Percentiles rank a stretch among this genome's conserved stretches.
Conservation (phyloP, 2,113 vertebrate species). For the Glaucidium brasilianum region DNA sequence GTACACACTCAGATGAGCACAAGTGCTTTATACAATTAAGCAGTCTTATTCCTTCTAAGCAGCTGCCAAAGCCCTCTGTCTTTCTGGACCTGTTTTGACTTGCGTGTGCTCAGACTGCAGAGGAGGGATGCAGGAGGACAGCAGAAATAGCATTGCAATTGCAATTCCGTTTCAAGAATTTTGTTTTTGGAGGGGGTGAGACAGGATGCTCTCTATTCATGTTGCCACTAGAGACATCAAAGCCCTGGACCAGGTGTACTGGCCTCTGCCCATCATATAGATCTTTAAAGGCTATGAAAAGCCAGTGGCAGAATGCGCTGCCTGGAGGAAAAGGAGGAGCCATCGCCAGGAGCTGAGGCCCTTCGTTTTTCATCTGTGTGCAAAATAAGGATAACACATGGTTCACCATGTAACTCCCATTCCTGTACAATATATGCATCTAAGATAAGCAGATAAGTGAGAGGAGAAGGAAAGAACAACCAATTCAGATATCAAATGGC, state of each 20-base stretch:
- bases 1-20: neutral
- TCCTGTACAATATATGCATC: rapidly evolving
- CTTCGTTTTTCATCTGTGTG: neutral
- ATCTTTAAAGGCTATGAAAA: neutral
- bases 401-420: neutral
- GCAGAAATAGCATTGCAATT: neutral
- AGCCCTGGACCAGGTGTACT: neutral
- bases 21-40: neutral
- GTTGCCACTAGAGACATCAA: too few species aligned
- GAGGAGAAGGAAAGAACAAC: neutral
- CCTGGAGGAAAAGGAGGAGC: neutral
- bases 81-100: neutral
- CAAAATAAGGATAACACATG: neutral
- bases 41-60: neutral
- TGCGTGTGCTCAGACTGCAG: neutral
- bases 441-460: neutral
- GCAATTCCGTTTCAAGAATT: neutral
- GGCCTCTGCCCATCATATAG: neutral
- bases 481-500: neutral
- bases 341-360: neutral
- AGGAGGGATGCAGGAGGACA: neutral
- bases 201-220: rapidly evolving
- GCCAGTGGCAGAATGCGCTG: neutral
- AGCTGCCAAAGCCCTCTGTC: neutral
- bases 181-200: neutral